phyloP scores from a whole-genome alignment of 2,888 invertebrate species.

The Athalia rosae region DNA sequence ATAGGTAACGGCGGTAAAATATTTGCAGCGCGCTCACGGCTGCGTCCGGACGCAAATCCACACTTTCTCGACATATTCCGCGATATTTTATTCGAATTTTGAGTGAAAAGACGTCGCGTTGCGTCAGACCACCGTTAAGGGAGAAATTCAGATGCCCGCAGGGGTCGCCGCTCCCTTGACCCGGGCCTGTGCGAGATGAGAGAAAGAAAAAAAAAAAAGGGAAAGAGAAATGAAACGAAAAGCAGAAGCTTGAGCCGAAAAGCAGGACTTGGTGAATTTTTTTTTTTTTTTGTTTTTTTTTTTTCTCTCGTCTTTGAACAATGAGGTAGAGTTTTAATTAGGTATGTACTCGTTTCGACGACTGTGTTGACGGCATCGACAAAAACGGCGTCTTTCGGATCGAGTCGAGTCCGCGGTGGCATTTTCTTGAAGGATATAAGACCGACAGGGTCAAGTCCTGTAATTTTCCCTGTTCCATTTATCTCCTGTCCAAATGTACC shows the following conservation, averaged over 20 bases:
- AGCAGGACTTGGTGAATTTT: constrained; percentile 17
- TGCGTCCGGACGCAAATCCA: constrained; percentile 71
- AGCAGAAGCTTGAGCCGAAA: background rate
- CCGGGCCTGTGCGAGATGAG: constrained; percentile 56
- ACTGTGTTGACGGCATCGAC: constrained; percentile 80
- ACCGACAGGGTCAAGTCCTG: constrained; percentile 78
- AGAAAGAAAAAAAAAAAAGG: background rate
- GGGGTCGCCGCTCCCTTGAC: constrained; percentile 68
- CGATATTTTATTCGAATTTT: constrained; percentile 61
- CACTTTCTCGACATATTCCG: constrained; percentile 65
- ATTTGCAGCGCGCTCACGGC: constrained; percentile 72
- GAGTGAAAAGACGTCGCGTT: constrained; percentile 59
- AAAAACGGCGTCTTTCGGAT: constrained; percentile 75
- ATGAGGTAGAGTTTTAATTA: background rate
- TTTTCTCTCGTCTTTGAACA: no score
- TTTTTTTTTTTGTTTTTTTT: constrained; percentile 63
- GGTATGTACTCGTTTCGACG: constrained; percentile 55
- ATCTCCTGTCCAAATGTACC: constrained; percentile 67
- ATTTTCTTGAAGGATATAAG: constrained; percentile 76
- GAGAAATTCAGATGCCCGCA: constrained; percentile 73
- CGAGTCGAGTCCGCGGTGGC: constrained; percentile 75
- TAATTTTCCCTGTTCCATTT: constrained; percentile 65
- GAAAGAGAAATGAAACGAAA: background rate
- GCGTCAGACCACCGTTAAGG: constrained; percentile 69
- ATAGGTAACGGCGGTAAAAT: constrained; percentile 67